A percentile compares a stretch with the other conserved stretches of the same genome.
These are phyloP conservation scores for Pteronura brasiliensis DNA, from an alignment of 2,113 vertebrate genomes.

Conservation along the genomic window DNA sequence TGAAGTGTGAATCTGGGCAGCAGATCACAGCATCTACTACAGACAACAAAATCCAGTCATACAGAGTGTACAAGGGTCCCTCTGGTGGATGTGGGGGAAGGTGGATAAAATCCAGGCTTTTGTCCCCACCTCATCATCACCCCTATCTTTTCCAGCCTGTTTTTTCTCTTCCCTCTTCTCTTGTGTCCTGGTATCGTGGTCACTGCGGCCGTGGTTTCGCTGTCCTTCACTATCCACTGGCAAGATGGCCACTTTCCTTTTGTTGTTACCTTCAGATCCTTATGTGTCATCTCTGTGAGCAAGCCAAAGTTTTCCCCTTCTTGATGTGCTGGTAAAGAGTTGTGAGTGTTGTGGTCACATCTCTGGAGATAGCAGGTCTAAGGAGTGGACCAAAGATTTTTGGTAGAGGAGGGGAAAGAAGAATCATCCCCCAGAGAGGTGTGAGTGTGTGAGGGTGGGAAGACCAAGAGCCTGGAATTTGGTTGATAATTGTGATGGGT, in stretches of 20 bases:
- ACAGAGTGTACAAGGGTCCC: too few species aligned
- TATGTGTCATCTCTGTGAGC: not conserved
- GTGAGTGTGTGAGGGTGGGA: not conserved
- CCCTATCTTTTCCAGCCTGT: accelerated
- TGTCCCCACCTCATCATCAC: not conserved
- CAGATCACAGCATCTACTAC: not conserved
- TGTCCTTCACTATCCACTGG: not conserved
- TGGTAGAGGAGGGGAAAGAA: not conserved
- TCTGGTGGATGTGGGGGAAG: accelerated
- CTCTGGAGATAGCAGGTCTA: too few species aligned
- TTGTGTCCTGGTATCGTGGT: not conserved
- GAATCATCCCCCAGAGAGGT: too few species aligned
- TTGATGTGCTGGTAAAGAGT: not conserved
- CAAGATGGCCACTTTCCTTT: not conserved
- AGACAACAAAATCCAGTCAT: too few species aligned
- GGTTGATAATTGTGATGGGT: too few species aligned
- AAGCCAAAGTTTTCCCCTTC: not conserved
- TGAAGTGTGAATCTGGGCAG: not conserved
- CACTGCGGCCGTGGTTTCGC: not conserved
- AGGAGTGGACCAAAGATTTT: not conserved
- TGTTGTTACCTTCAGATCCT: not conserved
- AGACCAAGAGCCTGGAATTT: not conserved
- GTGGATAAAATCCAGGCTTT: not conserved
- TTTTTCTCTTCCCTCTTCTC: not conserved
- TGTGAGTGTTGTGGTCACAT: not conserved